Base-by-base conservation (phyloP, 2,113 vertebrate species). In the Salvelinus fontinalis region DNA sequence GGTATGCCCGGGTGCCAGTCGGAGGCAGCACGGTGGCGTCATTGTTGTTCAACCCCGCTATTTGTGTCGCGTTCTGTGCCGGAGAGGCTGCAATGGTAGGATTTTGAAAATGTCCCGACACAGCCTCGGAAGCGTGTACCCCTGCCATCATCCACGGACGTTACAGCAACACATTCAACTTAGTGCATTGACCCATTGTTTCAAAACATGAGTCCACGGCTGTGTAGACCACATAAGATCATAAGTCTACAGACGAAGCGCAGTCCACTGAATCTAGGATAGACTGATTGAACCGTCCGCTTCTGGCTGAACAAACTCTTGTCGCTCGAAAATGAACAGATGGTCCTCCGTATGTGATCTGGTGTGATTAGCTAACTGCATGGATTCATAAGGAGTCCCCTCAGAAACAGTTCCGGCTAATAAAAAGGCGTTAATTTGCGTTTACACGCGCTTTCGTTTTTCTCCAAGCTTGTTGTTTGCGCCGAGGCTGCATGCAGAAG, bases 61-160 rank as follows among this genome's bases (percentile, higher is more conserved):
- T 64, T 26, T 81, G 86, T 67, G 83, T 77, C 76, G 82, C 84
- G 76, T 85, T 86, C 75, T 85, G 89, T 48, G 75, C 80, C 22
- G 85, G 73, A 29, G 76, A 73, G 48, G 81, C 60, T 78, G 81
- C 65, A 75, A 83, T 22, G 79, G 70, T 78, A 34, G 71, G 79
- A 74, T 93, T 89, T 77, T 85, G 16, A 73, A 88, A 87, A 83
- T 89, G 90, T 91, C 92, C 93, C 86, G 89, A 89, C 67, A 85
- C 75, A 29, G 81, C 83, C 73, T 92, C 92, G 59, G 89, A 91
- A 84, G 92, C 81, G 76, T 88, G 91, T 31, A 91, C 83, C 88
- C 90, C 92, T 68, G 91, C 93, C 93, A 94, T 94, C 88, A 82
- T 88, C 85, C 81, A 72, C 84, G 75, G 74, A 78, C 71, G 83